A percentile compares a stretch with the other conserved stretches of the same genome.
Conservation (phyloP, 2,113 vertebrate genomes). For the Dryoscopus gambensis region DNA sequence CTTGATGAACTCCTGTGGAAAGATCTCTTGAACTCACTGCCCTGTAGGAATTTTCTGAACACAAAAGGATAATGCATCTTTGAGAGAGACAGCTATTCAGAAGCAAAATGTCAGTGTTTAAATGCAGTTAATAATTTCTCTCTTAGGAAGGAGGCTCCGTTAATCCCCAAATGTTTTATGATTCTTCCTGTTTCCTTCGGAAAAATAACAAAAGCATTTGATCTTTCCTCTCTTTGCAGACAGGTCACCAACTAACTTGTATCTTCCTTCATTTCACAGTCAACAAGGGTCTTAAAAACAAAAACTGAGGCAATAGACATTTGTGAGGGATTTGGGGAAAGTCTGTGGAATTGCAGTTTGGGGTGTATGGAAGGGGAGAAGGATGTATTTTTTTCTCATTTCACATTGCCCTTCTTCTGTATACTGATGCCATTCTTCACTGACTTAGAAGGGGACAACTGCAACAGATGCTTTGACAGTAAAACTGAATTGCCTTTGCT, state of each 20-base stretch:
- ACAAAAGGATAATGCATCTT: constrained; percentile 27
- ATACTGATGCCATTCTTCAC: not conserved
- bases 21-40: constrained; percentile 52
- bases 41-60: constrained; percentile 30
- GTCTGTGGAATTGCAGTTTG: constrained; percentile 46
- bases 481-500: constrained; percentile 61
- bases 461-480: not conserved
- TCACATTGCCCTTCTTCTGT: constrained; percentile 1
- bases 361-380: not conserved
- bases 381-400: not conserved
- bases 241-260: constrained; percentile 49
- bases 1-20: constrained; percentile 38
- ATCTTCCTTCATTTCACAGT: constrained; percentile 63
- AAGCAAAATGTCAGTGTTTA: constrained; percentile 30
- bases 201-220: constrained; percentile 16
- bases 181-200: constrained; percentile 37
- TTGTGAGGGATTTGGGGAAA: constrained; percentile 39
- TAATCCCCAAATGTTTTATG: constrained; percentile 7
- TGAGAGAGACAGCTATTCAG: constrained; percentile 27
- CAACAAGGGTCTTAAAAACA: constrained; percentile 53
- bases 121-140: constrained; percentile 33
- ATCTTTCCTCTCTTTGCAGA: constrained; percentile 34
- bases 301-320: constrained; percentile 1
- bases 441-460: constrained; percentile 2
- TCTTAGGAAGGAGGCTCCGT: constrained; percentile 17